Base-by-base conservation (phyloP, 1,140 invertebrate genomes). In the Listronotus oregonensis region DNA sequence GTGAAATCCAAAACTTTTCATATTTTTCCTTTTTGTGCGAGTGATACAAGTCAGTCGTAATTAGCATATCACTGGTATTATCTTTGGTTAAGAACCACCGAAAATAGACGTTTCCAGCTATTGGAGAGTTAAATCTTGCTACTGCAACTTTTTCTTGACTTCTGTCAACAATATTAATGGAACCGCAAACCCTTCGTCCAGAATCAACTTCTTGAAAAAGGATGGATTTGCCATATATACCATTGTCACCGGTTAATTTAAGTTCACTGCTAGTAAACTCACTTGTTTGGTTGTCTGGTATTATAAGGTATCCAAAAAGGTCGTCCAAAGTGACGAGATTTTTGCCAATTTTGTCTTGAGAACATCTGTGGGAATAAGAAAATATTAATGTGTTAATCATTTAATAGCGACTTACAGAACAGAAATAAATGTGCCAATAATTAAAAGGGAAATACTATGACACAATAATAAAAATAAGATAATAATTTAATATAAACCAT, bases 61-160 rank as follows among this genome's bases (percentile, higher is more conserved):
- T 87, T 42, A 92, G 85, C 4, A 94, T 90, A 63, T 94, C 90
- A 0, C 87, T 87, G 18, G 86, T 85, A 18, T 87, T 82, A 49
- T 89, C 85, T 17, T 80, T 82, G 0, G 84, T 85, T 12, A 87
- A 85, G 47, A 92, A 80, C 90, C 92, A 93, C 64, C 92, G 84
- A 66, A 97, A 93, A 75, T 91, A 86, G 7, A 97, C 84, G 0
- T 82, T 87, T 6, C 95, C 96, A 0, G 89, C 87, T 14, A 97
- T 77, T 0, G 90, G 89, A 5, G 87, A 83, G 21, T 87, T 84
- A 70, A 98, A 96, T 63, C 85, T 86, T 0, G 94, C 94, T 57
- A 92, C 86, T 0, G 93, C 93, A 46, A 91, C n/a, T 73, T 90
- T 89, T 69, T 94, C 90, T 18, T 89, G 82, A 9, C 84, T 86